Evolutionary conservation across 2,888 invertebrate species (phyloP).

Genomic region (Luperina nickerlii): DNA sequence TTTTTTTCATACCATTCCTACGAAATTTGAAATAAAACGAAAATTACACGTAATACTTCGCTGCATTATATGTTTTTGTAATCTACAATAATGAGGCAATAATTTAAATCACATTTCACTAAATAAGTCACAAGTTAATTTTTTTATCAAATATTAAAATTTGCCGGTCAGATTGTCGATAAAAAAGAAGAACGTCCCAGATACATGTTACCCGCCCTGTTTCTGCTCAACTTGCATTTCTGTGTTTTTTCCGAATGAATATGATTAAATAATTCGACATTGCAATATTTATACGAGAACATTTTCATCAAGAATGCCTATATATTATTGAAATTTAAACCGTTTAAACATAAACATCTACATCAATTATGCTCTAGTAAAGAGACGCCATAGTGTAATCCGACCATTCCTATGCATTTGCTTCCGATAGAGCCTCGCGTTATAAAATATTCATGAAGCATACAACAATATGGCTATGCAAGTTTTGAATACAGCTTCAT

Average conservation of each 20-base stretch:
- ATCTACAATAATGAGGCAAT: too few species aligned
- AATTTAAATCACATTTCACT: too few species aligned
- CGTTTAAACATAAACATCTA: background rate
- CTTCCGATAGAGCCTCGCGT: slow-evolving; percentile 1
- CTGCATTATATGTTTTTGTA: too few species aligned
- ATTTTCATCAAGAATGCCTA: background rate
- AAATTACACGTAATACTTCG: too few species aligned
- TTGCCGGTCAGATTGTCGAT: too few species aligned
- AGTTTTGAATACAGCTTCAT: slow-evolving; percentile 11
- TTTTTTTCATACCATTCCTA: too few species aligned
- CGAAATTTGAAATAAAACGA: too few species aligned
- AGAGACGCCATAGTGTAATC: background rate
- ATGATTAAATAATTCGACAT: slow-evolving; percentile 6
- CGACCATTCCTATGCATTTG: background rate
- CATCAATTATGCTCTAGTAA: background rate
- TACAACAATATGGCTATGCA: slow-evolving; percentile 18
- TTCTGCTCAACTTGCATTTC: slow-evolving; percentile 16
- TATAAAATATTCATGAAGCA: slow-evolving; percentile 33
- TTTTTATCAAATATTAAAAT: too few species aligned
- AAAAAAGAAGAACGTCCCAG: too few species aligned
- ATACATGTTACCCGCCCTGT: slow-evolving; percentile 11
- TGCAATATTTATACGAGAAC: background rate
- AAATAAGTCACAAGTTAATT: too few species aligned
- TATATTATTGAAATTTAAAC: background rate
- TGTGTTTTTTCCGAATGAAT: slow-evolving; percentile 11